phyloP scores from a whole-genome alignment of 2,113 vertebrate species.

The Fulmarus glacialis region DNA sequence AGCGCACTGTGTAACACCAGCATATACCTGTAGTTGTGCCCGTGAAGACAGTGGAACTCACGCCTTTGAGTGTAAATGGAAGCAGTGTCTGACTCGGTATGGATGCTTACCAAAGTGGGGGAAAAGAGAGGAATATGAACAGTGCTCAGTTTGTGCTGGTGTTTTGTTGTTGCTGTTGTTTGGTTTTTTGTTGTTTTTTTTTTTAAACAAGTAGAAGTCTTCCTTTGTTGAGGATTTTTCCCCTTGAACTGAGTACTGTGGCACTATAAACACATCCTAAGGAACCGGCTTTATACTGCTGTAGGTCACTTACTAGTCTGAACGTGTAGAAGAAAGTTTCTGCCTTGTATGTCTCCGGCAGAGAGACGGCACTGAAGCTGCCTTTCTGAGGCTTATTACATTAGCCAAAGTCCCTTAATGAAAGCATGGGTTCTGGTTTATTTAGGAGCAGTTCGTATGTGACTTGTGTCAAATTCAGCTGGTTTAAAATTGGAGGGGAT shows the following conservation, averaged over 20 bases:
- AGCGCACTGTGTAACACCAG: rapidly evolving
- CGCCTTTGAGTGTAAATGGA: background rate
- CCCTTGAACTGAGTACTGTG: background rate
- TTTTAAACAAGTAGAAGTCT: no score
- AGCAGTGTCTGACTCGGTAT: background rate
- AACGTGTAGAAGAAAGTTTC: rapidly evolving
- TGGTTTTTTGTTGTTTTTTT: no score
- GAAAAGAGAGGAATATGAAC: rapidly evolving
- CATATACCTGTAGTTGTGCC: background rate
- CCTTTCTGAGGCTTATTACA: rapidly evolving
- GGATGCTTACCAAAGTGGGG: background rate
- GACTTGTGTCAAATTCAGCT: background rate
- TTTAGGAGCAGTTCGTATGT: background rate
- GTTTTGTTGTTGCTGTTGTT: background rate
- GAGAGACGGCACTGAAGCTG: background rate
- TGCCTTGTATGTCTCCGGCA: background rate
- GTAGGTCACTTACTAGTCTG: background rate
- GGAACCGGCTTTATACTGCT: background rate
- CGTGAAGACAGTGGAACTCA: background rate
- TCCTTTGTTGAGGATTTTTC: background rate
- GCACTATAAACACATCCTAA: rapidly evolving
- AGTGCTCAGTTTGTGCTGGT: background rate
- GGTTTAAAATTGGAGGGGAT: background rate
- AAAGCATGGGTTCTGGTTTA: background rate
- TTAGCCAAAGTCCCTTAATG: background rate